Evolutionary conservation across 2,797 vertebrate species (phyloP).

Genomic region (Rhincodon typus): DNA sequence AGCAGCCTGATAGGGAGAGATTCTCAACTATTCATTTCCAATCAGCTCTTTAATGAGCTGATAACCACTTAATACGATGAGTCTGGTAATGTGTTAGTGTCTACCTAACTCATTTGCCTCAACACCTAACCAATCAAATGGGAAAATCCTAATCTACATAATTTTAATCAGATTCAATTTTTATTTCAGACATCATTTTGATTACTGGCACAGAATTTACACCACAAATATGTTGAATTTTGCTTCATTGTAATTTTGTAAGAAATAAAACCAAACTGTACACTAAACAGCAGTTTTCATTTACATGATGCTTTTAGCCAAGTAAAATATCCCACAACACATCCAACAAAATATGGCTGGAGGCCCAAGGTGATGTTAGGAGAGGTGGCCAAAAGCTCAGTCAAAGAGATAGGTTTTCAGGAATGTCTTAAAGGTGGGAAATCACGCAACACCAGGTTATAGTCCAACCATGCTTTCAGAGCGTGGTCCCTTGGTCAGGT

Average conservation of each 20-base stretch:
- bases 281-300: not conserved
- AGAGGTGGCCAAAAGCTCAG: not conserved
- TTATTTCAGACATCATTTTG: not conserved
- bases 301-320: not conserved
- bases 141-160: not conserved
- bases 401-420: not conserved
- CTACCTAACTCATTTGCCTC: no score
- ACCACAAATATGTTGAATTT: not conserved
- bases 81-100: no score
- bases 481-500: no score
- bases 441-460: no score
- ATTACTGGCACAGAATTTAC: not conserved
- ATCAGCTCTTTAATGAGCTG: no score
- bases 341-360: not conserved
- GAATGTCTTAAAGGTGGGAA: not conserved
- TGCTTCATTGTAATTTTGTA: not conserved
- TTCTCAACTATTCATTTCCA: no score
- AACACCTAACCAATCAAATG: no score
- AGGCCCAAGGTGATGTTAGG: not conserved
- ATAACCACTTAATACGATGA: no score
- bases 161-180: not conserved
- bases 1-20: no score
- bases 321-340: not conserved
- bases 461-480: no score
- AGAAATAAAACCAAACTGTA: not conserved